Base-by-base conservation (phyloP, 2,888 invertebrate genomes). In the Amiota mariae region DNA sequence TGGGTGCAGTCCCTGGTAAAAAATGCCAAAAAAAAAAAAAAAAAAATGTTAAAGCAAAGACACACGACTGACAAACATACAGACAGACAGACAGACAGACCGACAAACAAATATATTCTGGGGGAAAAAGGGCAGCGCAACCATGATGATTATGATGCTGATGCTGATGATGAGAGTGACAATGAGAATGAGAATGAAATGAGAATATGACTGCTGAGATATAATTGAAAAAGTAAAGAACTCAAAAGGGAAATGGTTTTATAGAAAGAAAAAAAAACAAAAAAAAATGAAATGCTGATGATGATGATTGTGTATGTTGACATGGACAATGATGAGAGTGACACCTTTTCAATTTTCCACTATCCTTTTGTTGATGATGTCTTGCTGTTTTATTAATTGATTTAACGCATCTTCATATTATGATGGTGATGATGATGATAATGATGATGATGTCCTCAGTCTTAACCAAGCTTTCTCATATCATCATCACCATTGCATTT, bases 271-370 rank as follows among this genome's bases (percentile, higher is more conserved):
- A 24, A 24, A 24, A 12, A 8, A 66, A 1, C 66, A 75, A 81
- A 79, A 81, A 75, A 81, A 78, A 81, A 85, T 36, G 36, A 36
- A 36, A 36, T 36, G 36, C 24, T 24, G 24, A 1, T 36, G 36
- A 36, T 36, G 2, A 6, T 36, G 36, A 4, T 2, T 36, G 36
- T 36, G 36, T n/a, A n/a, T 54, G 59, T 59, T 59, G 59, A 20
- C 59, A 59, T 4, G 18, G 18, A 20, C 20, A 20, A 18, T 59
- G 59, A 59, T 18, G 59, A 59, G 10, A 20, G 15, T 59, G 13
- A 78, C 85, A 84, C 82, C 82, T 82, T 85, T 85, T 78, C 82
- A 80, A 85, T 84, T 84, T 59, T 84, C 84, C 76, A 81, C 83
- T 36, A 6, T 36, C 36, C 2, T 36, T 36, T 36, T 36, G 6